Percentiles rank a stretch among this genome's conserved stretches.
Conservation (phyloP, 2,113 vertebrate genomes). For the Urocitellus parryii region DNA sequence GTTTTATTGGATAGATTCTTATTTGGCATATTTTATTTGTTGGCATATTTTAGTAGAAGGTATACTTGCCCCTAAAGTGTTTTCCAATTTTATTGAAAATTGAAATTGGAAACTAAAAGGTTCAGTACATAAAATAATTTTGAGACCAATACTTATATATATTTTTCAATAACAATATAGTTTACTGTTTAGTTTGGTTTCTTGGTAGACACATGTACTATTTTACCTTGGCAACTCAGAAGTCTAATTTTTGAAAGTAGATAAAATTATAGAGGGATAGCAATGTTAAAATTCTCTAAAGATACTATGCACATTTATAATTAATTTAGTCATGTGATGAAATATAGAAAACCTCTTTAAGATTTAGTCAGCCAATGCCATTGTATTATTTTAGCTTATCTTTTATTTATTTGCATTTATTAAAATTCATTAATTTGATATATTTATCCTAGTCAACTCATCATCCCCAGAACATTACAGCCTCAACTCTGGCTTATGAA, state of each 20-base stretch:
- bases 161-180: conserved; percentile 16
- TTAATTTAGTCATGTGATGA: conserved; percentile 17
- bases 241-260: conserved; percentile 55
- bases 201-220: background rate
- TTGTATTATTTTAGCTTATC: conserved; percentile 73
- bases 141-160: background rate
- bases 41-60: conserved; percentile 16
- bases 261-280: background rate
- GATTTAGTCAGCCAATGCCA: conserved; percentile 29
- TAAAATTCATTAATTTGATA: conserved; percentile 82
- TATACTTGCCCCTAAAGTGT: conserved; percentile 9
- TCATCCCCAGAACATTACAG: conserved; percentile 45
- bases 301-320: background rate
- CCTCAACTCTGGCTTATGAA: conserved; percentile 78
- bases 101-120: background rate
- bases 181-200: conserved; percentile 10
- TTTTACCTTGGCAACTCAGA: conserved; percentile 42
- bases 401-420: conserved; percentile 74
- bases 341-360: background rate
- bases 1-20: conserved; percentile 26
- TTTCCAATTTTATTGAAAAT: conserved; percentile 50
- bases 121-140: conserved; percentile 44
- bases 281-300: conserved; percentile 36
- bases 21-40: too few relatives aligned
- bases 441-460: conserved; percentile 76